Conservation (phyloP, 1,140 invertebrate species). For the Cecropterus lyciades region DNA sequence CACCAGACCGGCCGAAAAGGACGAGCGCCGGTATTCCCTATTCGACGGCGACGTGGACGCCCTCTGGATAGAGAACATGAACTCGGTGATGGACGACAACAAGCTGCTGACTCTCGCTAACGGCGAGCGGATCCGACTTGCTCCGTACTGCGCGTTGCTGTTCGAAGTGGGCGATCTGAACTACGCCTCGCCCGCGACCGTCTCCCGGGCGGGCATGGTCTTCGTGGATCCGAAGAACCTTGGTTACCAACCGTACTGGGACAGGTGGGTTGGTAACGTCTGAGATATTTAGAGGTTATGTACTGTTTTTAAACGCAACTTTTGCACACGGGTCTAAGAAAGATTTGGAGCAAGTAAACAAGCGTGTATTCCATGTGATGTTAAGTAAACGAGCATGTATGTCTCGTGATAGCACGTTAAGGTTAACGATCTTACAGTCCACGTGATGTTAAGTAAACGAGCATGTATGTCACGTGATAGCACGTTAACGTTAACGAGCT, state of each 20-base stretch:
- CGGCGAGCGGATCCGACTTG: conserved; percentile 94
- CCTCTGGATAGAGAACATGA: conserved; percentile 98
- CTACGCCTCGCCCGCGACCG: conserved; percentile 95
- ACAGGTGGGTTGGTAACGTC: conserved; percentile 88
- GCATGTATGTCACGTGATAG: no score
- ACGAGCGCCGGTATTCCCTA: conserved; percentile 92
- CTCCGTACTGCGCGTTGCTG: conserved; percentile 91
- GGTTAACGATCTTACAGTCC: no score
- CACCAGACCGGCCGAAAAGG: conserved; percentile 80
- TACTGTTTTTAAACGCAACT: no score
- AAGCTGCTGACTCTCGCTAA: conserved; percentile 94
- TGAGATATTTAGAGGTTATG: no score
- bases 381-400: no score
- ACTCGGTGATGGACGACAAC: conserved; percentile 98
- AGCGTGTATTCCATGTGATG: no score
- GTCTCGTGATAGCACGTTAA: no score
- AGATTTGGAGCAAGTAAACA: no score
- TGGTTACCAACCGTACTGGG: conserved; percentile 93
- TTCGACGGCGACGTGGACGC: conserved; percentile 98
- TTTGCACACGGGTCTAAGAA: no score
- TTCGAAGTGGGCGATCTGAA: conserved; percentile 96
- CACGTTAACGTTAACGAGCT: no score
- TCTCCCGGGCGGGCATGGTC: conserved; percentile 96
- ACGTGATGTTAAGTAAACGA: no score
- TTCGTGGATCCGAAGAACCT: conserved; percentile 96